phyloP scores from a whole-genome alignment of 2,888 invertebrate species.

The Trachelus iudaicus region DNA sequence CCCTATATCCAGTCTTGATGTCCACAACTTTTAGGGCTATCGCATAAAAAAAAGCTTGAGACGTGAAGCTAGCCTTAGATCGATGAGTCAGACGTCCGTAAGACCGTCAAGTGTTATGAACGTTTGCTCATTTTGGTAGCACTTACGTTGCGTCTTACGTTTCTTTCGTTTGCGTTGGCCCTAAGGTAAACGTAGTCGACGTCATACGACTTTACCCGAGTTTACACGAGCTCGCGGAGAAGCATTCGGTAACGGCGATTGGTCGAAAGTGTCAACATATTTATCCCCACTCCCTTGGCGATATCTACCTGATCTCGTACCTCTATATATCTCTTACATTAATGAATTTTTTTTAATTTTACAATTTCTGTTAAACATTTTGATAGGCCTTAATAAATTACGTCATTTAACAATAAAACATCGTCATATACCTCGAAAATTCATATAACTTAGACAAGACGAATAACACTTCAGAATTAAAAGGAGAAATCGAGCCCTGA shows the following conservation, averaged over 20 bases:
- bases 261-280: slow-evolving; percentile 45
- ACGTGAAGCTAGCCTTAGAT: too few relatives aligned
- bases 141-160: too few relatives aligned
- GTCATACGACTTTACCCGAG: not conserved
- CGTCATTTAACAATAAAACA: too few relatives aligned
- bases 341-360: not conserved
- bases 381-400: not conserved
- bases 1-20: too few relatives aligned
- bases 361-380: not conserved
- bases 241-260: slow-evolving; percentile 38
- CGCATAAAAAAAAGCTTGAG: too few relatives aligned
- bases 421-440: too few relatives aligned
- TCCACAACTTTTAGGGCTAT: too few relatives aligned
- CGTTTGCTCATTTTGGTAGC: too few relatives aligned
- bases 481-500: not conserved
- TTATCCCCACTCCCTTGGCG: slow-evolving; percentile 4
- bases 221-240: not conserved
- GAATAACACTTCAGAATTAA: not conserved
- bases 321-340: not conserved
- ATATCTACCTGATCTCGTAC: too few relatives aligned
- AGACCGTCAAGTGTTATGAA: too few relatives aligned
- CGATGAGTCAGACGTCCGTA: too few relatives aligned
- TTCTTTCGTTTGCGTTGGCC: too few relatives aligned
- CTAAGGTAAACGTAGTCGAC: not conserved
- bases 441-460: not conserved